Base-by-base conservation (phyloP, 2,888 invertebrate genomes). In the Drosophila phalerata region DNA sequence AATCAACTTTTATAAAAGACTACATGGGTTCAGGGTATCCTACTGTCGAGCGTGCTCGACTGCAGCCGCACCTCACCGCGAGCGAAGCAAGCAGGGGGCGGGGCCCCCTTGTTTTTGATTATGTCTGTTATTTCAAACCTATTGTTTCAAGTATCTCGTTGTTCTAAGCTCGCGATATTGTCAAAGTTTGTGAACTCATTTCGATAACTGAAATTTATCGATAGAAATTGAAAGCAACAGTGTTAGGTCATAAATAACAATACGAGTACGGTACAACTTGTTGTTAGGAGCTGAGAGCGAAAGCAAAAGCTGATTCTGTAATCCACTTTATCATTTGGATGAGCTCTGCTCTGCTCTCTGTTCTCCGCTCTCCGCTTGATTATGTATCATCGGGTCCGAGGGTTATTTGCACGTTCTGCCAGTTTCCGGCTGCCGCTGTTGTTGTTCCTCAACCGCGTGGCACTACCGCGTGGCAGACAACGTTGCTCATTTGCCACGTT, bases 401-500 rank as follows among this genome's bases (percentile, higher is more conserved):
- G 77, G 68, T 61, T 61, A 73, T 79, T 77, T 67, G 71, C 80
- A 77, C 77, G 80, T 75, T 43, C 60, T 9, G 17, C 45, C 67
- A 38, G 68, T 79, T 71, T 77, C 76, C 76, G 67, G 51, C n/a
- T 52, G 53, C 30, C 37, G 43, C 6, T 42, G 53, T 28, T 19
- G 45, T 19, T 45, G 34, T 22, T 19, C 34, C 22, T 19, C 49
- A 11, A 22, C 34, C 42, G 19, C 55, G 62, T 25, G 17, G 53
- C 28, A 13, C 49, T 25, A 40, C 49, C 45, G 65, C 56, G 56
- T 52, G 52, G 22, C 56, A 30, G 37, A 37, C 38, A 56, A 40
- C 56, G 34, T 45, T 61, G 66, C 81, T 72, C 78, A 78, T 79
- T 78, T 78, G 78, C 80, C 78, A 78, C 53, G 73, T 58, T 70